Base-by-base conservation (phyloP, 2,888 invertebrate species). In the Polyommatus icarus region DNA sequence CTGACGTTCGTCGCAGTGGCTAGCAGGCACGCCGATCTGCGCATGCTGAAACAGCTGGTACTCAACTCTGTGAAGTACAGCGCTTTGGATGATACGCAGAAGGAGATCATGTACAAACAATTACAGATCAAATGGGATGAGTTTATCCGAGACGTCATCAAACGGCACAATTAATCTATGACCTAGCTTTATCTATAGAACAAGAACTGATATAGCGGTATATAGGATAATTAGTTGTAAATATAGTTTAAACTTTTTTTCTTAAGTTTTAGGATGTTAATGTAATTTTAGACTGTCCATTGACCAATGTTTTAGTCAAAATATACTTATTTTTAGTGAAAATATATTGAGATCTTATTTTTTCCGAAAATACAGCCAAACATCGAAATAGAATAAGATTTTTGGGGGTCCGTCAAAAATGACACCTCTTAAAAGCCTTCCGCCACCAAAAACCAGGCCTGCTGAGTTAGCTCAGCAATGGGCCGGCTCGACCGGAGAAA, bases 1-100 rank as follows among this genome's bases (percentile, higher is more conserved):
- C 94, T 96, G 71, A 95, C 96, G 0, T 97, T 97, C 83, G 93
- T 97, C 89, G 97, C 96, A 0, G 95, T 97, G 76, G 96, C 97
- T 50, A 96, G 96, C 36, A 93, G 94, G 78, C 94, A 95, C 77
- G 95, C 96, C 0, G 97, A 97, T 82, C 86, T 98, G 59, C 95
- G 96, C 76, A 91, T 97, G 79, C 91, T 98, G 10, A 98, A 98
- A 85, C 95, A 96, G 83, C 89, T 98, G 71, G 97, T 96, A 0
- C 84, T 96, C 3, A 97, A 98, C 86, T 97, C 98, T 0, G 95
- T 98, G 59, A 89, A 88, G 8, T 97, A 96, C 84, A 97, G 97
- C 85, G 94, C 96, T 1, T 83, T 93, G 76, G 85, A 90, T 5
- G 82, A 82, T 5, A 78, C 36, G 7, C 82, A 82, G 12, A 93